These are phyloP conservation scores for Drosophila austrosaltans DNA, from an alignment of 2,888 invertebrate genomes.

Conservation along the genomic window DNA sequence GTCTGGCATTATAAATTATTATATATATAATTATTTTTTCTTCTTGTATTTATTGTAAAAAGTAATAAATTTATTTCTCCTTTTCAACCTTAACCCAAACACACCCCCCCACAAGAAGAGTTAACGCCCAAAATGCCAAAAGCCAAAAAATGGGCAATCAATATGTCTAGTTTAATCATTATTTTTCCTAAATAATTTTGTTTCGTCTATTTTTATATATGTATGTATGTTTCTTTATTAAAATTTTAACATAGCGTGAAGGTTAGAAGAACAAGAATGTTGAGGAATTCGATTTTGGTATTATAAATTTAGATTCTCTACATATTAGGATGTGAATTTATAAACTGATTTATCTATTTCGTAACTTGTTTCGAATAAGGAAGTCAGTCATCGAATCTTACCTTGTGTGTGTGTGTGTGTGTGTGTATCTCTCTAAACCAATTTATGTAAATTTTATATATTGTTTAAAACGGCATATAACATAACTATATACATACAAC, in stretches of 20 bases:
- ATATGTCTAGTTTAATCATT: neutral
- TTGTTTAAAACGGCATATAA: neutral
- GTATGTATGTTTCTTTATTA: neutral
- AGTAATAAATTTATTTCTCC: slow-evolving; percentile 12
- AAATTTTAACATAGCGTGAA: slow-evolving; percentile 7
- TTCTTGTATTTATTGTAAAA: neutral
- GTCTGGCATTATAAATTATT: slow-evolving; percentile 18
- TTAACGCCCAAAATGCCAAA: neutral
- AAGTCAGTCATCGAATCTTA: neutral
- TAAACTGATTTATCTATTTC: slow-evolving; percentile 3
- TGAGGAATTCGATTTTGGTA: slow-evolving; percentile 2
- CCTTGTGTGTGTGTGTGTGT: neutral
- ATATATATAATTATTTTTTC: neutral
- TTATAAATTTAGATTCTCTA: slow-evolving; percentile 11
- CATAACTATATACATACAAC: neutral
- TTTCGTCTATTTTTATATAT: neutral
- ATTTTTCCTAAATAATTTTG: neutral
- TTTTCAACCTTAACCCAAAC: slow-evolving; percentile 12
- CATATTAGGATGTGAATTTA: slow-evolving; percentile 7
- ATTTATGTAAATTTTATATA: slow-evolving; percentile 1
- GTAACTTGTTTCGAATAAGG: slow-evolving; percentile 11
- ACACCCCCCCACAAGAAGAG: neutral
- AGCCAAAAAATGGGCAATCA: neutral
- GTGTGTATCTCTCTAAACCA: neutral
- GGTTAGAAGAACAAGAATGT: neutral